Conservation (phyloP, 2,797 vertebrate genomes). For the Tokudaia muenninki region DNA sequence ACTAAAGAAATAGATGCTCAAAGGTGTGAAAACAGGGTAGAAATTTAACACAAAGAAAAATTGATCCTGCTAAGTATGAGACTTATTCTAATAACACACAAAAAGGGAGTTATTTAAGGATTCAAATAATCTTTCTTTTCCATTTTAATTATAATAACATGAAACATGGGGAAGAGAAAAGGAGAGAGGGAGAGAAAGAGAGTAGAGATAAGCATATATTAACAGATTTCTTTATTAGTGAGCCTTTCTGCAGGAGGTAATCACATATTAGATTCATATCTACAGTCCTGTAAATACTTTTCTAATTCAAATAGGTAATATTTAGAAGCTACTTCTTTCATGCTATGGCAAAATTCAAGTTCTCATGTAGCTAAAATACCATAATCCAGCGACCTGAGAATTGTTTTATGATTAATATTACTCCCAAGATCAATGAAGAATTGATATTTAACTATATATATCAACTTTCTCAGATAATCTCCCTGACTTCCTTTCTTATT, state of each 20-base stretch:
- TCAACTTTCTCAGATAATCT: constrained; percentile 61
- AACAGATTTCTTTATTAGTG: neutral
- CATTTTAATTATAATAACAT: neutral
- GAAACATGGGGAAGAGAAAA: neutral
- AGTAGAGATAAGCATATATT: neutral
- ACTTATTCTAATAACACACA: neutral
- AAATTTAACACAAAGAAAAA: neutral
- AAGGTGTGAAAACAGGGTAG: neutral
- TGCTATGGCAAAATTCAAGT: neutral
- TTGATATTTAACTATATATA: constrained; percentile 73
- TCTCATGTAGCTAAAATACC: neutral
- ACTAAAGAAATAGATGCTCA: neutral
- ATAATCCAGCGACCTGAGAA: neutral
- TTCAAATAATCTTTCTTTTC: neutral
- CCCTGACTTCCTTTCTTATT: constrained; percentile 63
- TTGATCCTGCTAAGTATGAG: neutral
- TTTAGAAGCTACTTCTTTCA: neutral
- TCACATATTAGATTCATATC: neutral
- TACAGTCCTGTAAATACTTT: neutral
- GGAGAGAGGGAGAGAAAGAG: neutral
- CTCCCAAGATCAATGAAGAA: constrained; percentile 60
- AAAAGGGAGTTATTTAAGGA: neutral
- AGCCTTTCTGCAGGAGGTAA: neutral
- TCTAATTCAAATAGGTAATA: neutral
- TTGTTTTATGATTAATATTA: constrained; percentile 58